Evolutionary conservation across 2,888 invertebrate species (phyloP).

Genomic region (Poecilus cupreus): DNA sequence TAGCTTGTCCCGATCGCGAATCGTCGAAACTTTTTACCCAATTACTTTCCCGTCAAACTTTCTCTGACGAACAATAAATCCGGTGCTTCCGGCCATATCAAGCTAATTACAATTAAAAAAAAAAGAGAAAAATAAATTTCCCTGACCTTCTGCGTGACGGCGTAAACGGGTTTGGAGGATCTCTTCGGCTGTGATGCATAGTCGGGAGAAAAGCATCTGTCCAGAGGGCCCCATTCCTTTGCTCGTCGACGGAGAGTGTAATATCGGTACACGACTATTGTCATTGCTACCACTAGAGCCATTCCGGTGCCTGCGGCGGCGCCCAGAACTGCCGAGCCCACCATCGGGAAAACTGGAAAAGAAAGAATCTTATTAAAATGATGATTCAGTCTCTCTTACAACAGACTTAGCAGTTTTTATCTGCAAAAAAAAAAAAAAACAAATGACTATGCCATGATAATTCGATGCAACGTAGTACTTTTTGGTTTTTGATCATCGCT

Average conservation of each 20-base stretch:
- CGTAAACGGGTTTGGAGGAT: constrained; percentile 65
- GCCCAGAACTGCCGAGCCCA: constrained; percentile 80
- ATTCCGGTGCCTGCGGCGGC: constrained; percentile 81
- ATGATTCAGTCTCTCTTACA: too few species aligned
- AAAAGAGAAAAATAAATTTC: not conserved
- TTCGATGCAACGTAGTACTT: too few species aligned
- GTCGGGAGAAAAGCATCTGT: constrained; percentile 66
- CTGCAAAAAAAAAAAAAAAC: too few species aligned
- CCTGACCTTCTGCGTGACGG: constrained; percentile 68
- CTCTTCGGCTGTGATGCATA: constrained; percentile 59
- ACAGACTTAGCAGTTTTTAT: too few species aligned
- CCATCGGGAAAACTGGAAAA: constrained; percentile 70
- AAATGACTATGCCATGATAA: too few species aligned
- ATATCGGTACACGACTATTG: constrained; percentile 80
- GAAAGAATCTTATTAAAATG: too few species aligned
- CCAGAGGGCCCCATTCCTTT: constrained; percentile 76
- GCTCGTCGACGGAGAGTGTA: constrained; percentile 76
- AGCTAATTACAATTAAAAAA: not conserved
- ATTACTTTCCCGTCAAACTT: not conserved
- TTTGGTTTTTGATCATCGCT: too few species aligned
- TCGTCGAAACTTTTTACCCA: not conserved
- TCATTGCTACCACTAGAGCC: constrained; percentile 79
- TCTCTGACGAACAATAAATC: constrained; percentile 17
- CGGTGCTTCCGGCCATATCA: not conserved
- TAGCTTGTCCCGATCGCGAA: not conserved